Conservation (phyloP, 2,797 vertebrate genomes). For the Poeciliopsis presidionis region DNA sequence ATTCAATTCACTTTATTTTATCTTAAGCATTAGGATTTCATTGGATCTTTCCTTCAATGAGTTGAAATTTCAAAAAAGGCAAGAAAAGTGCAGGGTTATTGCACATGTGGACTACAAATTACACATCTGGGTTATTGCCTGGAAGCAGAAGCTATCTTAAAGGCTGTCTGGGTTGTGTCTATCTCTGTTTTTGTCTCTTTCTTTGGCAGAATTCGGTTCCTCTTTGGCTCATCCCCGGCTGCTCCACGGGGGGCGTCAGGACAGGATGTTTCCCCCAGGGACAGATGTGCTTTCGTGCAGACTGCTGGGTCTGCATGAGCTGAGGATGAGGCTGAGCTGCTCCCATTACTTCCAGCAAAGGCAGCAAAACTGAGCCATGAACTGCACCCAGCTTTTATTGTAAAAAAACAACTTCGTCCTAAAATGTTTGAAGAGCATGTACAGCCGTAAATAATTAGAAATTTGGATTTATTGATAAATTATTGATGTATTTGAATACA, state of each 20-base stretch:
- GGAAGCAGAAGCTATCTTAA: conserved; percentile 54
- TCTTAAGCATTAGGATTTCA: neutral
- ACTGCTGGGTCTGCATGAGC: conserved; percentile 49
- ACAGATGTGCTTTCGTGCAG: conserved; percentile 55
- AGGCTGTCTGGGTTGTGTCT: conserved; percentile 62
- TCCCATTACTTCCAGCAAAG: conserved; percentile 39
- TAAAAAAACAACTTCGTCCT: neutral
- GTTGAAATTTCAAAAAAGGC: neutral
- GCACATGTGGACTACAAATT: conserved; percentile 24
- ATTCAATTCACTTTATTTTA: neutral
- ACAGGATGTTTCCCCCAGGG: conserved; percentile 41
- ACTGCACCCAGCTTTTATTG: conserved; percentile 28
- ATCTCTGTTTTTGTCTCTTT: conserved; percentile 32
- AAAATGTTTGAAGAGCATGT: neutral
- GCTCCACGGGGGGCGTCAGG: conserved; percentile 43
- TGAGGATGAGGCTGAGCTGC: conserved; percentile 24
- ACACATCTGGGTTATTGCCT: conserved; percentile 46
- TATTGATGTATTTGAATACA: too few relatives aligned
- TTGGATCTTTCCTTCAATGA: neutral
- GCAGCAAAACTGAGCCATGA: conserved; percentile 46
- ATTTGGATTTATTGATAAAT: neutral
- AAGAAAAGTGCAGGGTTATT: neutral
- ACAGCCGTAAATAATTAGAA: neutral
- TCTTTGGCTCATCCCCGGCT: conserved; percentile 11
- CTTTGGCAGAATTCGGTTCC: conserved; percentile 20